Base-by-base conservation (phyloP, 2,888 invertebrate genomes). In the Leptopilina drosophilae region DNA sequence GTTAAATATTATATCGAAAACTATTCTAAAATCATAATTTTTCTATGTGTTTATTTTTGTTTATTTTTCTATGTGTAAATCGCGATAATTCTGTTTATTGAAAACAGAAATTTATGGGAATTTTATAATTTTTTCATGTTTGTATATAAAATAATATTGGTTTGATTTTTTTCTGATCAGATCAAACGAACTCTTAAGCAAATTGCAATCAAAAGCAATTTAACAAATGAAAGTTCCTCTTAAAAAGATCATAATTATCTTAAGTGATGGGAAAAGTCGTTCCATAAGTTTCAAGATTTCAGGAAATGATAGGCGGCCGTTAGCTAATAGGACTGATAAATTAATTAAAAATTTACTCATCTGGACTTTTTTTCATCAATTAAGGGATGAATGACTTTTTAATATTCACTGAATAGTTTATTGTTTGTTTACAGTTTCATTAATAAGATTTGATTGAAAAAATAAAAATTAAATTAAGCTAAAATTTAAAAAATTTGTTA, bases 121-220 rank as follows among this genome's bases (percentile, higher is more conserved):
- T 33, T 33, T 33, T 33, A 20, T 20, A 20, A 20, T 20, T 20
- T 20, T 20, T 20, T 20, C 1, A 1, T 20, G 33, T 42, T 42
- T 42, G 7, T 42, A 42, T 42, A 42, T 42, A 7, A 42, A 8
- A 42, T 42, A 42, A 49, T 49, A 49, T 49, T 49, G 49, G 49
- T 11, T 11, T 33, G 12, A 49, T 12, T 0, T 49, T 49, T 49
- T 49, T 49, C 11, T 49, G 49, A 49, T 49, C 49, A 9, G 49
- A 9, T 49, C 62, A 9, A 9, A 62, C 20, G 62, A 62, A 62
- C 15, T 62, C 20, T 62, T 49, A 20, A 62, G 15, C 62, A 62
- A 62, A 62, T 62, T 62, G 62, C 62, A 62, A 62, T 62, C 62
- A 62, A 20, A 62, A 62, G n/a, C 62, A 62, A 62, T 62, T 62